Percentiles rank a stretch among this genome's conserved stretches.
These are phyloP conservation scores for Gobio occitaniae DNA, from an alignment of 2,797 vertebrate species.

Conservation along the genomic window DNA sequence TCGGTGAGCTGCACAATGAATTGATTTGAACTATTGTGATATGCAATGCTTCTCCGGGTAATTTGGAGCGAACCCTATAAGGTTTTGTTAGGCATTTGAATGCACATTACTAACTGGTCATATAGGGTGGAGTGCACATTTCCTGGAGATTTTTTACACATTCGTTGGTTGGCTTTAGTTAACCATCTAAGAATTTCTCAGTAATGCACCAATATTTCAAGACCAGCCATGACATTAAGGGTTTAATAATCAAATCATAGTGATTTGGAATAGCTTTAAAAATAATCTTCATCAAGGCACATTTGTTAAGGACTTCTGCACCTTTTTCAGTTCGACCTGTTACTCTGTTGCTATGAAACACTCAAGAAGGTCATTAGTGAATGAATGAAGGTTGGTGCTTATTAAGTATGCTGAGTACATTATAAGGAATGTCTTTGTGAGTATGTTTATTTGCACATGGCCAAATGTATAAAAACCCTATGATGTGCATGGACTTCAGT, in stretches of 20 bases:
- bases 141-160: not conserved
- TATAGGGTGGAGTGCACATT: not conserved
- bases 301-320: not conserved
- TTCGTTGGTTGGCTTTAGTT: not conserved
- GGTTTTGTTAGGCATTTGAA: not conserved
- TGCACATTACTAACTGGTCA: not conserved
- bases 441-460: constrained; percentile 41
- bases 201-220: not conserved
- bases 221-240: not conserved
- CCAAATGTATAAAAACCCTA: constrained; percentile 51
- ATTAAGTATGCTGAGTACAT: constrained; percentile 31
- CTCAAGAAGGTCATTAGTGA: constrained; percentile 56
- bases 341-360: constrained; percentile 44
- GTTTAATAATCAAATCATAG: not conserved
- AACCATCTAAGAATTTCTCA: not conserved
- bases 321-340: not conserved
- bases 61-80: not conserved
- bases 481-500: not conserved
- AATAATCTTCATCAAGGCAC: not conserved
- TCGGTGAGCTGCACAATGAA: not conserved
- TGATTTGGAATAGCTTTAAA: not conserved
- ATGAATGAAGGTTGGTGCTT: constrained; percentile 27
- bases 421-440: constrained; percentile 47
- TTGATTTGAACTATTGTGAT: constrained; percentile 9
- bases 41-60: not conserved